Percentiles rank a stretch among this genome's conserved stretches.
phyloP scores from a whole-genome alignment of 2,888 invertebrate species.

The Chaetoderma sp. region DNA sequence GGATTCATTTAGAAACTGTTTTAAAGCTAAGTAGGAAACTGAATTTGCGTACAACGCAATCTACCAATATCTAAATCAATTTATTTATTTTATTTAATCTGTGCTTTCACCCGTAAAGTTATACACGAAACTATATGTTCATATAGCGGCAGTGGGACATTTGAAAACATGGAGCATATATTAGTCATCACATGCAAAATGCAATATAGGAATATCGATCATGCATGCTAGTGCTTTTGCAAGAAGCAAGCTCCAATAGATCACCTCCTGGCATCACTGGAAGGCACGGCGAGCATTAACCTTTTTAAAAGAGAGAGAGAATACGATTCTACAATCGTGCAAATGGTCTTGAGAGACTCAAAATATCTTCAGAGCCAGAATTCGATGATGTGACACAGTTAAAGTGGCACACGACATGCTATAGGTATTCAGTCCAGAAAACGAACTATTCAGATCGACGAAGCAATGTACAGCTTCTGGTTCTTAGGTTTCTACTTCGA shows the following conservation, averaged over 20 bases:
- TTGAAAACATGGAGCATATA: background rate
- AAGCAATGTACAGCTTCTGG: background rate
- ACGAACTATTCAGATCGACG: background rate
- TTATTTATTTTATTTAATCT: too few species aligned
- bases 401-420: background rate
- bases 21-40: too few species aligned
- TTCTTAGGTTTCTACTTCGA: background rate
- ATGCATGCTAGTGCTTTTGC: background rate
- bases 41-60: too few species aligned
- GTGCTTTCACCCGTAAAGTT: background rate
- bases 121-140: background rate
- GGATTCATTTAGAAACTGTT: too few species aligned
- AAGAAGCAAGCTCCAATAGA: background rate
- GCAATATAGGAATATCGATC: background rate
- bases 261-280: background rate
- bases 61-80: too few species aligned
- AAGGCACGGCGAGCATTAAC: background rate
- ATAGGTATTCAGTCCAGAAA: background rate
- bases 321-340: background rate
- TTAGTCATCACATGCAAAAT: background rate
- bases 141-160: background rate
- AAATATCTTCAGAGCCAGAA: background rate
- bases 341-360: background rate
- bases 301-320: background rate
- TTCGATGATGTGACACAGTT: background rate